Evolutionary conservation across 1,140 invertebrate species (phyloP).

Genomic region (Bombus impatiens): DNA sequence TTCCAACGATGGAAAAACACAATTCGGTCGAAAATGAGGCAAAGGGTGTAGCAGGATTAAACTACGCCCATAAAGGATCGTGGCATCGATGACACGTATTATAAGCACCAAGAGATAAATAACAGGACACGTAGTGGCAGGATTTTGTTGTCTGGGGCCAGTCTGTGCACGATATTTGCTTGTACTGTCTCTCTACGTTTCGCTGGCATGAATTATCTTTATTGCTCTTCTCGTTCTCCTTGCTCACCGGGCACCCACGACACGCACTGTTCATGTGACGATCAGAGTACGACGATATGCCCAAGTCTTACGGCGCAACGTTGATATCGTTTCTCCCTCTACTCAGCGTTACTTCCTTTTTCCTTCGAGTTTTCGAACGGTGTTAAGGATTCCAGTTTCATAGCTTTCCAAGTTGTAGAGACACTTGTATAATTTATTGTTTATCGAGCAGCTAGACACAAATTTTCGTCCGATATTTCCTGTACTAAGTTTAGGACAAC

Average conservation of each 20-base stretch:
- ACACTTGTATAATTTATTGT: neutral
- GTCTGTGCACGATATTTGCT: constrained; percentile 10
- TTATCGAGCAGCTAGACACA: neutral
- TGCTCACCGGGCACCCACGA: constrained; percentile 22
- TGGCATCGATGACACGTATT: constrained; percentile 3
- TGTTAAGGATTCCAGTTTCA: neutral
- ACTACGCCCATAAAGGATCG: neutral
- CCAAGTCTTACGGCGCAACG: neutral
- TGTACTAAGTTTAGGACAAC: too few species aligned
- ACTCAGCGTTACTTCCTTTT: neutral
- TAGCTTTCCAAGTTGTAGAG: neutral
- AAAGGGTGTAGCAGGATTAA: too few species aligned
- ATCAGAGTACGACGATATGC: constrained; percentile 24
- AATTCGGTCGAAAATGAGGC: too few species aligned
- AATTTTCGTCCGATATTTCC: neutral
- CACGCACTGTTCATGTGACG: constrained; percentile 47
- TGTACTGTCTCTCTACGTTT: neutral
- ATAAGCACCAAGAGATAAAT: constrained; percentile 8
- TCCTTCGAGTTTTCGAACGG: neutral
- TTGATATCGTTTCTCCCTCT: constrained; percentile 15
- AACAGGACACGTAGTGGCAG: neutral
- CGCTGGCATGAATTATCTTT: constrained; percentile 52
- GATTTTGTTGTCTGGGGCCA: neutral
- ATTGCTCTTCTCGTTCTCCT: constrained; percentile 44
- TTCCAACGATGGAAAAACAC: too few species aligned